A percentile compares a stretch with the other conserved stretches of the same genome.
These are phyloP conservation scores for Trichogramma pretiosum DNA, from an alignment of 1,140 invertebrate species.

Conservation along the genomic window DNA sequence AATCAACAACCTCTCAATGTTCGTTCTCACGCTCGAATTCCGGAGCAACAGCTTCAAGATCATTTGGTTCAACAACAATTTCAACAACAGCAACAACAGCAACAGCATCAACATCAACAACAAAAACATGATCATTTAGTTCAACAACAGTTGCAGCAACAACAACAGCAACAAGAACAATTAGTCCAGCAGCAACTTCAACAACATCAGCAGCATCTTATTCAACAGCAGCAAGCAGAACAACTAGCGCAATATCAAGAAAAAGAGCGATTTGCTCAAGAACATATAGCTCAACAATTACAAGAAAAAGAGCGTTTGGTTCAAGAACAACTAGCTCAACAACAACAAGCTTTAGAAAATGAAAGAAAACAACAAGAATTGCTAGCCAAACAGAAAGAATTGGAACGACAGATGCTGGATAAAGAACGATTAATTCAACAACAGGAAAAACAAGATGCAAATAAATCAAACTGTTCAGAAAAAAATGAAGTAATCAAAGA, in stretches of 20 bases:
- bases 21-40: constrained; percentile 27
- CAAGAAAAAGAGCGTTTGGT: not conserved
- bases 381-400: not conserved
- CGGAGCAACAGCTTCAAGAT: not conserved
- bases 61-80: constrained; percentile 3
- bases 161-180: constrained; percentile 9
- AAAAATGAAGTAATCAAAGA: not conserved
- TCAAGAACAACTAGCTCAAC: not conserved
- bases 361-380: not conserved
- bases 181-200: constrained; percentile 5
- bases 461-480: not conserved
- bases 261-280: not conserved
- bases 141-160: not conserved
- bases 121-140: no score
- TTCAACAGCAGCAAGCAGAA: not conserved
- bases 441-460: not conserved
- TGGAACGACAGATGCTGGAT: not conserved
- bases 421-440: not conserved
- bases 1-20: constrained; percentile 28
- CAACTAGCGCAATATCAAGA: not conserved
- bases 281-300: not conserved
- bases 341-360: not conserved
- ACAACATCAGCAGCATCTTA: not conserved
- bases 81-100: constrained; percentile 20
- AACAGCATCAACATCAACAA: constrained; percentile 12